A percentile compares a stretch with the other conserved stretches of the same genome.
These are phyloP conservation scores for Bungarus multicinctus DNA, from an alignment of 2,113 vertebrate species.

Conservation along the genomic window DNA sequence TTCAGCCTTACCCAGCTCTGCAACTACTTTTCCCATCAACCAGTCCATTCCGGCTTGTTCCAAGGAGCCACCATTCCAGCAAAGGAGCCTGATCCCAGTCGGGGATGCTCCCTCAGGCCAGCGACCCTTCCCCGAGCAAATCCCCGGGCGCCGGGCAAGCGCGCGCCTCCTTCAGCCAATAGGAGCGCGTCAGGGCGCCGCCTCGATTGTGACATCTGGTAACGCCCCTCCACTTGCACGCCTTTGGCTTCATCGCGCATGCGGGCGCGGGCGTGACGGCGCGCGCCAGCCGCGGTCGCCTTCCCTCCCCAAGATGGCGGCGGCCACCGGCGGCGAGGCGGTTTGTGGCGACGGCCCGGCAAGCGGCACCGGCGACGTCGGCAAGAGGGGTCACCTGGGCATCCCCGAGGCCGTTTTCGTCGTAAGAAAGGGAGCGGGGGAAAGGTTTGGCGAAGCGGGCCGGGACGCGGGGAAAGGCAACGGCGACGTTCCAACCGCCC, in stretches of 20 bases:
- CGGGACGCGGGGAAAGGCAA: neutral
- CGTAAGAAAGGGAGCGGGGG: conserved; percentile 61
- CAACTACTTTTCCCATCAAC: neutral
- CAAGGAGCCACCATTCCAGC: neutral
- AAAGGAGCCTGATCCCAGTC: accelerated
- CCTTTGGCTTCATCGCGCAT: neutral
- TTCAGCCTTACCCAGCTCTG: neutral
- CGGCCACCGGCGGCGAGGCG: conserved; percentile 71
- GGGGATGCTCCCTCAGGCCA: neutral
- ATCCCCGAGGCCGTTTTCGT: conserved; percentile 92
- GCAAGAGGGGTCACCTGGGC: conserved; percentile 83
- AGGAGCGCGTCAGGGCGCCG: neutral
- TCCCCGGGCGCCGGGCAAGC: neutral
- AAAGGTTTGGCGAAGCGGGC: neutral
- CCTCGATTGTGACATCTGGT: too few species aligned
- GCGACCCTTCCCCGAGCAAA: neutral
- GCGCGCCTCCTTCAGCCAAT: neutral
- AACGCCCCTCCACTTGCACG: neutral
- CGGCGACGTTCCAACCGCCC: neutral
- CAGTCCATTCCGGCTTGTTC: neutral
- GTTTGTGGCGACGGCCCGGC: conserved; percentile 66
- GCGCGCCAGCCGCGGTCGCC: neutral
- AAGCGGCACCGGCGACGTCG: conserved; percentile 37
- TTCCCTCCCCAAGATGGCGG: conserved; percentile 79
- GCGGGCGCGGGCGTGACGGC: neutral